Evolutionary conservation across 2,113 vertebrate species (phyloP), one percentile per base, ranked within the genome.

Genomic region (Petroica traversi): DNA sequence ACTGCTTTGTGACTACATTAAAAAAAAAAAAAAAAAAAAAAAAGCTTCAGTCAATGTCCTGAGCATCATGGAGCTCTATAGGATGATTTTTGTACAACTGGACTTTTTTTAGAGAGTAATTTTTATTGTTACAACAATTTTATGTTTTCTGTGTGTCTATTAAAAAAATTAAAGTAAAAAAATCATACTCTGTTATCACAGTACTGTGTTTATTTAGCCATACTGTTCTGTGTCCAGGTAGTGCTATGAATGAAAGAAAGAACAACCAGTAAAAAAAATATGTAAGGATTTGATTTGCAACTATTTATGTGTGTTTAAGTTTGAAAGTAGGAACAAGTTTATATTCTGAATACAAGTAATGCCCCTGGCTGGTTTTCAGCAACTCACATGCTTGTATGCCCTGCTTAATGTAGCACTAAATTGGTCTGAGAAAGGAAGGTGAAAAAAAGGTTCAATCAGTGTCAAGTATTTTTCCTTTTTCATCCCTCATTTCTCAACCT

Each of bases 31-130:
- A 3, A 18, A 71, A 29, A 14, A 34, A 20, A 3, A 33, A 34
- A 40, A 20, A 33, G 6, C 17, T 61, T 74, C 19, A 24, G 0
- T 54, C 52, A 46, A 1, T 71, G 33, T 48, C 6, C 17, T 77
- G 31, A n/a, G 14, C 58, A 67, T 0, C 48, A 3, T 0, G 0
- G 54, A 72, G 40, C 14, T 72, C 23, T n/a, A 28, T 25, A 75
- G 16, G 19, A 55, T 75, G 22, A 69, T 4, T 93, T 91, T 67
- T 64, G 6, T 55, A n/a, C 7, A 59, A 22, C 28, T 63, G 5
- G 12, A 19, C 1, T 18, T 62, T 54, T 80, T 24, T 57, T 10
- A 14, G 34, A 41, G 5, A 72, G 12, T 2, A 2, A 2, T 43
- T 67, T 46, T 7, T 68, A 23, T 72, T 1, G 0, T 49, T 62